Conservation (phyloP, 2,888 invertebrate species). For the Ashinkailepas kermadecensis region DNA sequence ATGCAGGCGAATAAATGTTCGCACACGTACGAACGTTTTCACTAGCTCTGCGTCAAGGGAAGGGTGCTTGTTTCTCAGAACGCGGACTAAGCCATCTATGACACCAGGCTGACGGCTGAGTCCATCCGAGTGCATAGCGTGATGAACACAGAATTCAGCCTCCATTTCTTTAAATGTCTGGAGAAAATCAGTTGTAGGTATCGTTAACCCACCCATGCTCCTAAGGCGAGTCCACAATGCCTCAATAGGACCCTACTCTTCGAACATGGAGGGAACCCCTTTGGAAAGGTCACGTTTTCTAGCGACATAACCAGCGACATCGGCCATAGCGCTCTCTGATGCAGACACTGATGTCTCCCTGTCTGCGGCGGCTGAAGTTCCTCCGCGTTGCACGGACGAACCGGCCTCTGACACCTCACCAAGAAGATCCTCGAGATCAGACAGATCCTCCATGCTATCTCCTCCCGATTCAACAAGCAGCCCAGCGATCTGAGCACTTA, state of each 20-base stretch:
- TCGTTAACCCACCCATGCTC: neutral
- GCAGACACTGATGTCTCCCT: neutral
- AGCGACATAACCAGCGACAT: neutral
- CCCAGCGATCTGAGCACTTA: neutral
- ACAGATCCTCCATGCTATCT: neutral
- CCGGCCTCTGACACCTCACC: neutral
- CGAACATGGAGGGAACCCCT: neutral
- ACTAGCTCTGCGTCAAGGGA: neutral
- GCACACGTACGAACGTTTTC: neutral
- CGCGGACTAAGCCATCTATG: neutral
- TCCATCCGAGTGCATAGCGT: neutral
- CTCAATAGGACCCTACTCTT: neutral
- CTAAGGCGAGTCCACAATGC: neutral
- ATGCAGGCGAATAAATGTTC: neutral
- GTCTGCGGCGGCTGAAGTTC: neutral
- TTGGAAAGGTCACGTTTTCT: neutral
- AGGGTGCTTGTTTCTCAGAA: neutral
- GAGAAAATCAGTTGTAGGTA: neutral
- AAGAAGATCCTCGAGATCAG: neutral
- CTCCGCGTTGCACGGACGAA: neutral
- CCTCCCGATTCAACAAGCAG: neutral
- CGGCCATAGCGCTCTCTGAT: neutral
- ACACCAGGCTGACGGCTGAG: neutral
- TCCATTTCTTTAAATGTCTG: neutral
- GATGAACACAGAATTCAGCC: neutral